Conservation (phyloP, 2,888 invertebrate species). For the Lysandra coridon region DNA sequence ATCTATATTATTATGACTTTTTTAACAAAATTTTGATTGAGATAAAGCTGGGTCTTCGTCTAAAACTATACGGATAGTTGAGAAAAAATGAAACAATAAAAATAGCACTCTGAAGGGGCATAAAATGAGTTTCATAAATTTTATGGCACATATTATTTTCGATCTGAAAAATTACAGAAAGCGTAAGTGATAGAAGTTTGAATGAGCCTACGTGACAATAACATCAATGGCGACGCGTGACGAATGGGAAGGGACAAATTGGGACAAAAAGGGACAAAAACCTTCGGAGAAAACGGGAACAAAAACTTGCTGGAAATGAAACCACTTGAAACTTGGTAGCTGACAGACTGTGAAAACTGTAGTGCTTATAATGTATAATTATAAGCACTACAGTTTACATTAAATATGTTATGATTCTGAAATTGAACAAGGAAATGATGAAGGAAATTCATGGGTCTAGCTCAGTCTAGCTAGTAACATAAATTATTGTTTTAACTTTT, state of each 20-base stretch:
- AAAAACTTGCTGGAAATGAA: constrained; percentile 55
- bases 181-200: constrained; percentile 63
- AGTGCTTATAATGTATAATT: neutral
- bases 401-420: neutral
- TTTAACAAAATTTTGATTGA: neutral
- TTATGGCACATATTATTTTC: constrained; percentile 46
- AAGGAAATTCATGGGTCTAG: no score
- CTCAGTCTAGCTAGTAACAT: no score
- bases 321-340: constrained; percentile 53
- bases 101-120: neutral
- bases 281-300: constrained; percentile 51
- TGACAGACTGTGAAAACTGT: constrained; percentile 48
- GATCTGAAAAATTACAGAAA: constrained; percentile 54
- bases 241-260: constrained; percentile 58
- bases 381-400: no score
- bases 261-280: constrained; percentile 43
- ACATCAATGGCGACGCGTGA: constrained; percentile 63
- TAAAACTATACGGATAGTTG: neutral
- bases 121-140: constrained; percentile 30
- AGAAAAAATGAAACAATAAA: neutral
- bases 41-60: neutral
- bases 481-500: no score
- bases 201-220: constrained; percentile 30
- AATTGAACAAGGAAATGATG: neutral
- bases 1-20: no score